Evolutionary conservation across 2,113 vertebrate genomes (phyloP), one percentile per base, ranked within the genome.

Genomic region (Pachypanchax playfairii): DNA sequence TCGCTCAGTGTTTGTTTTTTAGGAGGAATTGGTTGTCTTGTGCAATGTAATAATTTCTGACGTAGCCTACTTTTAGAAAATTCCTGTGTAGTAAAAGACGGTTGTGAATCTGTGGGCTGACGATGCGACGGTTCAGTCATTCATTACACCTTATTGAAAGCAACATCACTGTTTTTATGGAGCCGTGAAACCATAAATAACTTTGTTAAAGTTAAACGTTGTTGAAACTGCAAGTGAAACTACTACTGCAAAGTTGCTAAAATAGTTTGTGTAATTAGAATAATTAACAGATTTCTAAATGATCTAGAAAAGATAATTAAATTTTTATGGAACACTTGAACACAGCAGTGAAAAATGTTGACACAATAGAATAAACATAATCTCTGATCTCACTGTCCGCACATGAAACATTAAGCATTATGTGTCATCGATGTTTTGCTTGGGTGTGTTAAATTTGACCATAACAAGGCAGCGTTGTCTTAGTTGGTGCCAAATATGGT

Each of bases 401-500:
- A 6, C 22, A 25, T 25, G 22, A 24, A 47, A 15, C 12, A 25
- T 15, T 41, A 41, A 41, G 21, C 10, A 46, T n/a, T n/a, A n/a
- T n/a, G n/a, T 46, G 24, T 17, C 5, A 9, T 11, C 26, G 5
- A 26, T 53, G 6, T 13, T n/a, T 4, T 55, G 22, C 6, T 11
- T 6, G 4, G 6, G 22, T 35, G 36, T 53, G 26, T 44, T n/a
- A 20, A 35, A 12, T 47, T 13, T 38, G n/a, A 65, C 7, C 14
- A 56, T 59, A 50, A 69, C 39, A 28, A 12, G 49, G 36, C 52
- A 63, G 4, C 47, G 64, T 46, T 46, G 54, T 41, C 50, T 74
- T 38, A 41, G 41, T 49, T 73, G 36, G 24, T 48, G 22, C 50
- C 58, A 31, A 58, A 58, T 33, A 33, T 58, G 29, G 43, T 14